Base-by-base conservation (phyloP, 1,140 invertebrate genomes). In the Listronotus oregonensis region DNA sequence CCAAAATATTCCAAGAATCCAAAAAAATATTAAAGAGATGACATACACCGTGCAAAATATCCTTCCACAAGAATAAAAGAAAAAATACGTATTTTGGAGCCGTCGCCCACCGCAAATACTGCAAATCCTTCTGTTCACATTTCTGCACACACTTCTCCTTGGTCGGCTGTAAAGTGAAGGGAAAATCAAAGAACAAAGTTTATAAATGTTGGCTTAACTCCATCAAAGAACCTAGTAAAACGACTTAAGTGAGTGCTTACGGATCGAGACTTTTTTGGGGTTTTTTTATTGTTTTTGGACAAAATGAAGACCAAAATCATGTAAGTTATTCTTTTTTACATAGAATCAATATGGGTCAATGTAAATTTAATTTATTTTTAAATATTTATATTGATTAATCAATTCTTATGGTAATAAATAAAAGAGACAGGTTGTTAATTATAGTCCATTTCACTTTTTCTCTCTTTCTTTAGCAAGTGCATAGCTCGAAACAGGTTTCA, bases 121-220 rank as follows among this genome's bases (percentile, higher is more conserved):
- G 15, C 47, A 31, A 50, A 39, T 39, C 31, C 5, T 40, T 15
- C 6, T 1, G 3, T n/a, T 11, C 10, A 10, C n/a, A 17, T 55
- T 39, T 37, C 8, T 44, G 40, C 42, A 9, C 9, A 60, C 18
- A n/a, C 12, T 39, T 71, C 54, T 40, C 62, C 49, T 51, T 64
- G 69, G 67, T 40, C 69, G 56, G 68, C 67, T 70, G 68, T 67
- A 71, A 71, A 71, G 70, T 71, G 70, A 71, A 71, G 70, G 70
- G 70, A 71, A 66, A 67, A 67, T 62, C 58, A 58, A 66, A 66
- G 64, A 66, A 66, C 64, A 59, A 44, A 66, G 57, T 66, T 66
- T 66, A 66, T 66, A 66, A 66, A 66, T 66, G 57, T 66, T 54
- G 8, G 57, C 21, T 66, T 52, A 55, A 61, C 57, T 66, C 47